Conservation (phyloP, 2,797 vertebrate genomes). For the Cyprinella venusta region DNA sequence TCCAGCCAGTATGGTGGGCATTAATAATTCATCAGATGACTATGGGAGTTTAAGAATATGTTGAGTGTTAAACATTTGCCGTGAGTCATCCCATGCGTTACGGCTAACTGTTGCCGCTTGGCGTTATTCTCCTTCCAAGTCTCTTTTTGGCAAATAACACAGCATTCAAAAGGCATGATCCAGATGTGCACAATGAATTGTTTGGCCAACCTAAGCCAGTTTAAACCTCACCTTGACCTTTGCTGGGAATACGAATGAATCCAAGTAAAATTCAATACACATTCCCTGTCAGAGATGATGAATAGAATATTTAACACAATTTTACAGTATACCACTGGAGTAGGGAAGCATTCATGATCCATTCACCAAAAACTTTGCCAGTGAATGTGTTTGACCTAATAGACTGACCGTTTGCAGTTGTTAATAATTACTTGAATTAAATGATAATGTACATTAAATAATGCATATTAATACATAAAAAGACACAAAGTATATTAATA, state of each 20-base stretch:
- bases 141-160: conserved; percentile 18
- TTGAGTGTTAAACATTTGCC: conserved; percentile 13
- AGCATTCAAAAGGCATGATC: not conserved
- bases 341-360: not conserved
- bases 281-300: conserved; percentile 5
- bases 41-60: not conserved
- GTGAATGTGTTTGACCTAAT: not conserved
- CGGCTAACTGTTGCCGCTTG: not conserved
- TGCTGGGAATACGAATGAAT: not conserved
- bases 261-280: not conserved
- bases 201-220: conserved; percentile 14
- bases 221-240: conserved; percentile 13
- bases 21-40: conserved; percentile 25
- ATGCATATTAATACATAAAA: not conserved
- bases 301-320: conserved; percentile 2
- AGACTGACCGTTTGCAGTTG: not conserved
- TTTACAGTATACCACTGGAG: not conserved
- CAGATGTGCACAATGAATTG: conserved; percentile 26
- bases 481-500: not conserved
- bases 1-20: not conserved
- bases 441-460: not conserved
- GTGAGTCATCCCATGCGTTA: conserved; percentile 41
- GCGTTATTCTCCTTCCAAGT: conserved; percentile 1
- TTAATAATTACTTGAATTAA: not conserved
- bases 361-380: not conserved